Evolutionary conservation across 2,888 invertebrate species (phyloP).

Genomic region (Gandaritis pyraliata): DNA sequence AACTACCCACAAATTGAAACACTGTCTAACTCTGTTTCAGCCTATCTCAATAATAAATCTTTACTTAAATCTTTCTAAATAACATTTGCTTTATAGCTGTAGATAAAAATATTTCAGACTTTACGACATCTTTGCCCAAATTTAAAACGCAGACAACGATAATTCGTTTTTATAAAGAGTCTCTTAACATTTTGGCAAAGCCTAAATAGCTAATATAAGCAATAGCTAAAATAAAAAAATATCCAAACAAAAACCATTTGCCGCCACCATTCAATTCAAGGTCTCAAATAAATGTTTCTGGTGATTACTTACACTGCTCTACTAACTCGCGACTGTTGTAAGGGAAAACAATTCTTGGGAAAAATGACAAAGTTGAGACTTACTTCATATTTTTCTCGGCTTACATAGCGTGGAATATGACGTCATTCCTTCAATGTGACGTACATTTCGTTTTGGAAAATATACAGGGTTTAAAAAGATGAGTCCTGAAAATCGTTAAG

Average conservation of each 20-base stretch:
- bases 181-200: background rate
- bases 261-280: background rate
- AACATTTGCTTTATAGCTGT: slow-evolving; percentile 6
- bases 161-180: background rate
- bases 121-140: background rate
- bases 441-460: no score
- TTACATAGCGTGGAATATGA: background rate
- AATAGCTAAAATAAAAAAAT: background rate
- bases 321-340: background rate
- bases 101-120: slow-evolving; percentile 2
- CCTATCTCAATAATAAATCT: no score
- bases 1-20: no score
- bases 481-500: no score
- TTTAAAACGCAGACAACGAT: background rate
- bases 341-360: slow-evolving; percentile 5
- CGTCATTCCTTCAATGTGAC: background rate
- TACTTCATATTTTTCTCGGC: background rate
- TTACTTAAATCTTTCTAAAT: background rate
- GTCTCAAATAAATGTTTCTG: slow-evolving; percentile 8
- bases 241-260: slow-evolving; percentile 3
- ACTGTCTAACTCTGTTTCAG: no score
- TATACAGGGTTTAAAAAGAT: no score
- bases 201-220: background rate
- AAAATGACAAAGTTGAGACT: background rate
- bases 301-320: background rate